These are phyloP conservation scores for Drosophila quadrilineata DNA, from an alignment of 1,140 invertebrate species.

Conservation along the genomic window DNA sequence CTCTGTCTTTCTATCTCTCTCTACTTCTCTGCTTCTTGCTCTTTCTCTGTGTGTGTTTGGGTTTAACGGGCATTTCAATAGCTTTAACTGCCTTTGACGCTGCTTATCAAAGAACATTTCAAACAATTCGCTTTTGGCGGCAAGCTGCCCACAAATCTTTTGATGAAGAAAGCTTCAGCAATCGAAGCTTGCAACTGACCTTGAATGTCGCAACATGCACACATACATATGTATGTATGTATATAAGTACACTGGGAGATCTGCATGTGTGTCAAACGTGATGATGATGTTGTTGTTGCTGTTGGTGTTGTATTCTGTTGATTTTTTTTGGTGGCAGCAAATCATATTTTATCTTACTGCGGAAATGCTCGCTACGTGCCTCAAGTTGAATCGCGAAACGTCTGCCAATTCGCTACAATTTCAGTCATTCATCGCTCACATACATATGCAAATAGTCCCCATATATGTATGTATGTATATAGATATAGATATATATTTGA, in stretches of 20 bases:
- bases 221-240: slow-evolving; percentile 1
- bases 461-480: slow-evolving; percentile 14
- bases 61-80: slow-evolving; percentile 40
- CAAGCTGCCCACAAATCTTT: slow-evolving; percentile 46
- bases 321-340: slow-evolving; percentile 39
- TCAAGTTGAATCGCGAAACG: slow-evolving; percentile 35
- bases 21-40: too few species aligned
- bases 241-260: not conserved
- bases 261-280: slow-evolving; percentile 39
- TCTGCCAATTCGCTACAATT: slow-evolving; percentile 53
- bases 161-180: slow-evolving; percentile 50
- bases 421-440: slow-evolving; percentile 27
- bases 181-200: slow-evolving; percentile 38
- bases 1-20: slow-evolving; percentile 3
- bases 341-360: slow-evolving; percentile 69
- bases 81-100: slow-evolving; percentile 31
- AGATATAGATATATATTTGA: slow-evolving; percentile 39
- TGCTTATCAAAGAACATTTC: slow-evolving; percentile 56
- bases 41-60: not conserved
- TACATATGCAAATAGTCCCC: slow-evolving; percentile 1
- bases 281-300: slow-evolving; percentile 3
- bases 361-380: slow-evolving; percentile 71
- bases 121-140: slow-evolving; percentile 34
- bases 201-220: slow-evolving; percentile 31
- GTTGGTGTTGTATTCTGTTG: slow-evolving; percentile 32